Evolutionary conservation across 2,888 invertebrate genomes (phyloP).

Genomic region (Epinotia demarniana): DNA sequence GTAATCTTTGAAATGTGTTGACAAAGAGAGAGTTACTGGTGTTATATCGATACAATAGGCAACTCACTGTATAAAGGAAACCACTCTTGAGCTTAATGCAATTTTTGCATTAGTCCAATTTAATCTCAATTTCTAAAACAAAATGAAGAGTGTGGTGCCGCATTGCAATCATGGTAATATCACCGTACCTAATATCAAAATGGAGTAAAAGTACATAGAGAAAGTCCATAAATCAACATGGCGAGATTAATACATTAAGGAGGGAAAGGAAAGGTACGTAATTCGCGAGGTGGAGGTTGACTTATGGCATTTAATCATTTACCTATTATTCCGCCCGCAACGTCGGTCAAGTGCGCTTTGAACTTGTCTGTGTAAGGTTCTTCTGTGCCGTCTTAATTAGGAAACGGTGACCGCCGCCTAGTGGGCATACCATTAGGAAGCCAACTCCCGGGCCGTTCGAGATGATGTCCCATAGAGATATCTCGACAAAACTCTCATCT

Average conservation of each 20-base stretch:
- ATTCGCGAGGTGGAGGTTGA: slow-evolving; percentile 20
- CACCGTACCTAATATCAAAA: slow-evolving; percentile 34
- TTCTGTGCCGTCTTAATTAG: too few species aligned
- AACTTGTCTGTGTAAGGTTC: neutral
- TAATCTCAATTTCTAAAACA: neutral
- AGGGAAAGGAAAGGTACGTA: slow-evolving; percentile 23
- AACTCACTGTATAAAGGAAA: neutral
- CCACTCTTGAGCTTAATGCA: too few species aligned
- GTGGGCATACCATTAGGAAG: too few species aligned
- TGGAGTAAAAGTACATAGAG: slow-evolving; percentile 45
- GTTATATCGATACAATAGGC: neutral
- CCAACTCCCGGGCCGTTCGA: too few species aligned
- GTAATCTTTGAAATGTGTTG: too few species aligned
- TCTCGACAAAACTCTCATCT: too few species aligned
- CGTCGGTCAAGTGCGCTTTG: neutral
- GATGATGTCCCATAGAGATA: too few species aligned
- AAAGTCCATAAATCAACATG: slow-evolving; percentile 45
- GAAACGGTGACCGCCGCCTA: too few species aligned
- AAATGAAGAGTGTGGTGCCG: neutral
- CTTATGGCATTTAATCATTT: slow-evolving; percentile 32
- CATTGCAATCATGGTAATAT: neutral
- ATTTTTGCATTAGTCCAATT: neutral
- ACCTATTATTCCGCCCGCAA: slow-evolving; percentile 6
- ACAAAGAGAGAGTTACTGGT: too few species aligned
- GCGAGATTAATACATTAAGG: slow-evolving; percentile 17